phyloP scores from a whole-genome alignment of 2,888 invertebrate species.

The Chaetoderma sp. region DNA sequence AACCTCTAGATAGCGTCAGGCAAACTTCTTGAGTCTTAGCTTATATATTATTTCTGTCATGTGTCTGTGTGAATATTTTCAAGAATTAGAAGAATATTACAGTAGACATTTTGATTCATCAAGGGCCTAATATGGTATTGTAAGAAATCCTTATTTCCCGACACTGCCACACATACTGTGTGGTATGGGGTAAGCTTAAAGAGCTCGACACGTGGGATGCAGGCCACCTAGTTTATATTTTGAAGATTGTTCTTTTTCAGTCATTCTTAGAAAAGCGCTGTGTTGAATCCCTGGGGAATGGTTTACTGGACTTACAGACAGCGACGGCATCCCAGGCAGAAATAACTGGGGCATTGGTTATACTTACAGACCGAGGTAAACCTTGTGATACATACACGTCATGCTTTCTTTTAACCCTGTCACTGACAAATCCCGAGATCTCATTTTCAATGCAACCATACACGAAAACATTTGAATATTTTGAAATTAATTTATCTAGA shows the following conservation, averaged over 20 bases:
- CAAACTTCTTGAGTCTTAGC: too few relatives aligned
- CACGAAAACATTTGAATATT: not conserved
- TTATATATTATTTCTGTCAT: too few relatives aligned
- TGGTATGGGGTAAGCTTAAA: too few relatives aligned
- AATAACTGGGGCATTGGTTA: constrained; percentile 57
- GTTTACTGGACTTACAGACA: constrained; percentile 43
- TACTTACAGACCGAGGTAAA: constrained; percentile 61
- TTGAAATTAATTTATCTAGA: not conserved
- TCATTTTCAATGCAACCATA: not conserved
- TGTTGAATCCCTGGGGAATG: constrained; percentile 47
- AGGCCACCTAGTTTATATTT: too few relatives aligned
- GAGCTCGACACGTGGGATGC: too few relatives aligned
- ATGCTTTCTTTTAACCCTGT: too few relatives aligned
- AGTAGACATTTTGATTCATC: not conserved
- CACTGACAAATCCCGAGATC: not conserved
- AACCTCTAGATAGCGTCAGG: too few relatives aligned
- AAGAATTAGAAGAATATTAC: not conserved
- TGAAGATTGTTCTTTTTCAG: not conserved
- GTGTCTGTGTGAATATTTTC: not conserved
- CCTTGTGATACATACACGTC: not conserved
- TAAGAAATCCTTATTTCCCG: too few relatives aligned
- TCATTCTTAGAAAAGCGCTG: constrained; percentile 43
- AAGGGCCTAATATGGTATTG: too few relatives aligned
- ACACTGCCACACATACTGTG: too few relatives aligned
- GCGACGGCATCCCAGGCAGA: constrained; percentile 45